phyloP scores from a whole-genome alignment of 2,888 invertebrate genomes.

The Platynereis dumerilii region DNA sequence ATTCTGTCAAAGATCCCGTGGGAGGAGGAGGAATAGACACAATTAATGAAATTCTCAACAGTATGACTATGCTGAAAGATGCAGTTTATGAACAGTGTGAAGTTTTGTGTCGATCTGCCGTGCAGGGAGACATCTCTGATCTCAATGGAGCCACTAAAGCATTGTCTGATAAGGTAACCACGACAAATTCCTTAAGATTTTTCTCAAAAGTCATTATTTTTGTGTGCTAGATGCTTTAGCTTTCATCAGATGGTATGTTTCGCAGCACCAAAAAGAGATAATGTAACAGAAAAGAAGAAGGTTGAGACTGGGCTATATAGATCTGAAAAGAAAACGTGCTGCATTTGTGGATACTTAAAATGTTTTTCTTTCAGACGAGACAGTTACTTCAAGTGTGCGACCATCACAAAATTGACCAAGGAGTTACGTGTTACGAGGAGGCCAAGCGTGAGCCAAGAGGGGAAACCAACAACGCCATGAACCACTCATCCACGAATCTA shows the following conservation, averaged over 20 bases:
- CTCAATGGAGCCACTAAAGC: conserved; percentile 40
- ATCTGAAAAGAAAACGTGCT: too few species aligned
- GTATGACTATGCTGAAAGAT: conserved; percentile 40
- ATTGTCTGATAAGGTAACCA: conserved; percentile 48
- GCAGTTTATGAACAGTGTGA: conserved; percentile 46
- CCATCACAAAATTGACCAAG: conserved; percentile 83
- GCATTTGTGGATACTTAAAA: too few species aligned
- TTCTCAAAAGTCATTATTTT: too few species aligned
- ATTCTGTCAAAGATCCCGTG: background rate
- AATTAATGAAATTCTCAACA: conserved; percentile 48
- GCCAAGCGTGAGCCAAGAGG: conserved; percentile 11
- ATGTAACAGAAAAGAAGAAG: too few species aligned
- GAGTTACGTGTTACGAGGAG: conserved; percentile 65
- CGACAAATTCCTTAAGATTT: too few species aligned
- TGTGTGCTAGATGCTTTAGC: too few species aligned
- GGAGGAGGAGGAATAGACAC: conserved; percentile 41
- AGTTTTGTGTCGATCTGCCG: conserved; percentile 45
- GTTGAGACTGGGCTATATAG: too few species aligned
- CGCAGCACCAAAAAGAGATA: too few species aligned
- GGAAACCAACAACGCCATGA: conserved; percentile 6
- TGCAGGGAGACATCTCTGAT: conserved; percentile 42
- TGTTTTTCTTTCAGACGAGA: conserved; percentile 67
- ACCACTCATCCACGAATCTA: conserved; percentile 2
- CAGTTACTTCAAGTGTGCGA: conserved; percentile 85
- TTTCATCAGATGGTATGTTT: too few species aligned